These are phyloP conservation scores for Neoscelio sp. DNA, from an alignment of 2,888 invertebrate genomes.

Conservation along the genomic window DNA sequence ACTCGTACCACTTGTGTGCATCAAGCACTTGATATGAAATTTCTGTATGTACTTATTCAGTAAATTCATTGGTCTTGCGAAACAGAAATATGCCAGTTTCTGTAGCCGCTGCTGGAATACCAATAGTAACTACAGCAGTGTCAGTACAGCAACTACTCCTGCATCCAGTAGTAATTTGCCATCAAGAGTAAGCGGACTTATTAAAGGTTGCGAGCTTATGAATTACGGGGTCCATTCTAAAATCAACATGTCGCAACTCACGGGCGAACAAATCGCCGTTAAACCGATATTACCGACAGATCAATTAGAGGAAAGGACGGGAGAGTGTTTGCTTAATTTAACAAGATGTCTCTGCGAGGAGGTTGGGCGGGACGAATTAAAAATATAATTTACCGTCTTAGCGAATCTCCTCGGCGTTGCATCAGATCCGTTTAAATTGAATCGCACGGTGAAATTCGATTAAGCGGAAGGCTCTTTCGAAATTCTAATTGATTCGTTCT, in stretches of 20 bases:
- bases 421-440: conserved; percentile 65
- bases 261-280: conserved; percentile 45
- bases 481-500: conserved; percentile 66
- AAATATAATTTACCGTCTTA: conserved; percentile 69
- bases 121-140: too few relatives aligned
- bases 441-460: conserved; percentile 65
- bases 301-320: conserved; percentile 62
- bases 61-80: too few relatives aligned
- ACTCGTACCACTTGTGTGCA: too few relatives aligned
- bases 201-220: too few relatives aligned
- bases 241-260: conserved; percentile 35
- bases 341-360: conserved; percentile 60
- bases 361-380: conserved; percentile 62
- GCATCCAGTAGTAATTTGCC: too few relatives aligned
- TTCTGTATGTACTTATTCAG: too few relatives aligned
- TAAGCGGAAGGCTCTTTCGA: conserved; percentile 67
- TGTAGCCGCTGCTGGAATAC: too few relatives aligned
- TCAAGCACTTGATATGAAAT: too few relatives aligned
- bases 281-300: conserved; percentile 67
- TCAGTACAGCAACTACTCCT: too few relatives aligned
- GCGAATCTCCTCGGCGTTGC: conserved; percentile 59
- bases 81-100: too few relatives aligned
- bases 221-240: too few relatives aligned
- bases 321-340: conserved; percentile 67
- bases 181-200: too few relatives aligned